Evolutionary conservation across 2,888 invertebrate genomes (phyloP), one percentile per base, ranked within the genome.

Genomic region (Automeris io): DNA sequence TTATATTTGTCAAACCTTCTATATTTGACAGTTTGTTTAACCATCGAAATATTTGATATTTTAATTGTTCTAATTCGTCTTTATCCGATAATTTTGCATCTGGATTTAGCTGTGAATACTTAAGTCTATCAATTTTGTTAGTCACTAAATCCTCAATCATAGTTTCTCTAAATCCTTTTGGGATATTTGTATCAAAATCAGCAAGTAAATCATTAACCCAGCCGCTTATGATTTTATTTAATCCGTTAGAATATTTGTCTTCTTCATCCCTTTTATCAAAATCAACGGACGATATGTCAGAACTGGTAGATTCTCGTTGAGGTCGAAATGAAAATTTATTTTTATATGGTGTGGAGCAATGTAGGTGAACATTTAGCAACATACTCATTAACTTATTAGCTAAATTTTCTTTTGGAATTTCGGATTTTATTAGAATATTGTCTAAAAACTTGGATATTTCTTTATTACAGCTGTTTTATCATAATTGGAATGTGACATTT

Each of bases 31-130:
- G 13, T 37, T 57, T 64, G 36, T 59, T 59, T 0, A 67, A 33
- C 45, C 56, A 60, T 40, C 60, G 63, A 35, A 60, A 70, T 0
- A 72, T 42, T 48, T 70, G 67, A 43, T 67, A 70, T 38, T 68
- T 70, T n/a, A 73, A 47, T 51, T 70, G 57, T 44, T 72, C 69
- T 0, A 67, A 25, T 45, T 71, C 72, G 16, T 64, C 66, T 29
- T 49, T 43, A 3, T 50, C 40, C 0, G 61, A 50, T 1, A 43
- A 37, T 43, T 55, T 57, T 1, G 48, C 43, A 4, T 48, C 49
- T 8, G 63, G 58, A 32, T 70, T 61, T 5, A 61, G 18, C 42
- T 67, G 61, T 25, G 71, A 50, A 47, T 75, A 75, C 29, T 63
- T 72, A 5, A 60, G 57, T 35, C 70, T 58, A 23, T 74, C 68